Percentiles rank a stretch among this genome's conserved stretches.
Conservation (phyloP, 1,140 invertebrate genomes). For the Sitodiplosis mosellana region DNA sequence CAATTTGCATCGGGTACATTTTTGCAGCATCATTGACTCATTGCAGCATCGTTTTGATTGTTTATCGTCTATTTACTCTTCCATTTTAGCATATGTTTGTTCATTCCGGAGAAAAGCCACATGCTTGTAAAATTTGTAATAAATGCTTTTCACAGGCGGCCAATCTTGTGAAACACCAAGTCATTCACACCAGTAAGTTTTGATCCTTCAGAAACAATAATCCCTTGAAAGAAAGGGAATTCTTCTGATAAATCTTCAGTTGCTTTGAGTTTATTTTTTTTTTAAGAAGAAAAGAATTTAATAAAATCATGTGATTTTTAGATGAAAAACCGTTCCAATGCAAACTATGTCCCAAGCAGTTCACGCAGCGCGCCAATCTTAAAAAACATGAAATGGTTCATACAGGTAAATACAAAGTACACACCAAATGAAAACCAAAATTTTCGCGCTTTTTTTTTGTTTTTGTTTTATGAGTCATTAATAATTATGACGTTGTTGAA, state of each 20-base stretch:
- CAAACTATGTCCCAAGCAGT: constrained; percentile 20
- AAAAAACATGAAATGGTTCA: constrained; percentile 24
- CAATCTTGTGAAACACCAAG: constrained; percentile 18
- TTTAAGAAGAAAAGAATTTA: too few relatives aligned
- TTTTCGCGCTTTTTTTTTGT: too few relatives aligned
- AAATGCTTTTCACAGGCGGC: constrained; percentile 24
- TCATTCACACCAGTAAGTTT: constrained; percentile 20
- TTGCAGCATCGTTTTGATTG: too few relatives aligned
- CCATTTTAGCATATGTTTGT: constrained; percentile 9
- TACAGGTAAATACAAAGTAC: constrained; percentile 11
- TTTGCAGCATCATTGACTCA: too few relatives aligned
- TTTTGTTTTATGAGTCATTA: too few relatives aligned
- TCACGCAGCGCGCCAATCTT: constrained; percentile 23
- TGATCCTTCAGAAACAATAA: too few relatives aligned
- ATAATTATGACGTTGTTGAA: too few relatives aligned
- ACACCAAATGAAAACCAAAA: too few relatives aligned
- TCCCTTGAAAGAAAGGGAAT: too few relatives aligned
- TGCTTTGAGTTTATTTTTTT: not conserved
- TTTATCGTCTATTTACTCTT: too few relatives aligned
- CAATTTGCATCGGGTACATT: constrained; percentile 17
- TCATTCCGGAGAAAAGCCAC: constrained; percentile 22
- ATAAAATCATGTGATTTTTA: too few relatives aligned
- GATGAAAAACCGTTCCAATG: constrained; percentile 21
- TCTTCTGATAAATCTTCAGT: too few relatives aligned
- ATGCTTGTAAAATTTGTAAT: constrained; percentile 19